These are phyloP conservation scores for Syncerus caffer DNA, from an alignment of 2,797 vertebrate species.

Conservation along the genomic window DNA sequence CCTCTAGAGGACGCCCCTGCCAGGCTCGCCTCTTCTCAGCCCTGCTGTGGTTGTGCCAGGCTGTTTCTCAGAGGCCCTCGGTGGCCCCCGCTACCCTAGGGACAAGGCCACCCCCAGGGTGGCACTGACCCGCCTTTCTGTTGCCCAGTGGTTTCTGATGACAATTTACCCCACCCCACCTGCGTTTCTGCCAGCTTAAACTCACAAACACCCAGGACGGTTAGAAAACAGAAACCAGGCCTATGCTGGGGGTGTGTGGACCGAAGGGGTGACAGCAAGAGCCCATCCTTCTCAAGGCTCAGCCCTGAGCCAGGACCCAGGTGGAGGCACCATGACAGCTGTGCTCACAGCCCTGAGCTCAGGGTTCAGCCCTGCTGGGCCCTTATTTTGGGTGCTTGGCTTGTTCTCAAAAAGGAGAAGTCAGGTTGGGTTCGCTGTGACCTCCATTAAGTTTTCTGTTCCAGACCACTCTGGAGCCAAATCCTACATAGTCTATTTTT, in stretches of 20 bases:
- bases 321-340: neutral
- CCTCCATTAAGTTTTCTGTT: neutral
- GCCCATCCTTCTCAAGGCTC: neutral
- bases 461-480: neutral
- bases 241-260: too few relatives aligned
- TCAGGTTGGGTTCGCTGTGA: neutral
- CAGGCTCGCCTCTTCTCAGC: neutral
- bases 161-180: neutral
- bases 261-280: rapidly evolving
- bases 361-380: neutral
- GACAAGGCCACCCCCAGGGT: neutral
- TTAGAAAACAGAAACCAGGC: neutral
- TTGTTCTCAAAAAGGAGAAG: neutral
- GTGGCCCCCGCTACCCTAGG: neutral
- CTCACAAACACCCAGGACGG: rapidly evolving
- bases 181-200: too few relatives aligned
- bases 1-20: rapidly evolving
- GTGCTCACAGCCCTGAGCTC: neutral
- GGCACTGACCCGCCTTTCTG: neutral
- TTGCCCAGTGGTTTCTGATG: neutral
- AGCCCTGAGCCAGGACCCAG: neutral
- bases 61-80: neutral
- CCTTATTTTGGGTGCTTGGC: neutral
- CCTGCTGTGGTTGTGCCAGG: neutral
- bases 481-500: neutral